Evolutionary conservation across 1,140 invertebrate genomes (phyloP), one percentile per base, ranked within the genome.

Genomic region (Pectinophora gossypiella): DNA sequence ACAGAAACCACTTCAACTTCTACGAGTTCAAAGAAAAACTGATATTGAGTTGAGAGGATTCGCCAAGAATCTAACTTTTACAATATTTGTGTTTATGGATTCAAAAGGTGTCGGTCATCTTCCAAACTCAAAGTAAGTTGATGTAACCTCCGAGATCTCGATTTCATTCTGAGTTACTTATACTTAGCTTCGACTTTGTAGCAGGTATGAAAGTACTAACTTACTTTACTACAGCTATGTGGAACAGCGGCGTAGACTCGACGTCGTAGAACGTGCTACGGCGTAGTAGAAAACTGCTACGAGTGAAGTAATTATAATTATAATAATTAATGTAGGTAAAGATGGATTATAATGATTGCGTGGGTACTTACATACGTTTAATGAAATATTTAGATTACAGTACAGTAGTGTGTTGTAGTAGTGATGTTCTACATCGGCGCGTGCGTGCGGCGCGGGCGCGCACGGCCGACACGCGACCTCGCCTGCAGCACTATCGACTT

Each of bases 401-500:
- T n/a, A n/a, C n/a, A n/a, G 57, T 67, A 58, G 45, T 32, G 53
- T 58, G 56, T 50, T 61, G 53, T 64, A 59, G 42, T 43, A 61
- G 66, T 66, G 68, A 74, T 74, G 76, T n/a, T 74, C 68, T 81
- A 71, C 75, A 80, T 81, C 54, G 57, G 57, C 47, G 40, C 18
- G 69, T 78, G 76, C 72, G 74, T 75, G 71, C 54, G 42, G 43
- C 22, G 12, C n/a, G 35, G 54, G 61, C 64, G 61, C 72, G 57
- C 55, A 61, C 46, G 49, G 23, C 19, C 7, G n/a, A 32, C 81
- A 82, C 78, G 78, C 78, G 61, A 85, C 57, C 51, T 80, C 56
- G 75, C 78, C 73, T 82, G 76, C 64, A 60, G 45, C 63, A 50
- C 69, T 82, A 85, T 85, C 78, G 68, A 74, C 73, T 85, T 82